These are phyloP conservation scores for Ormyrus thymus DNA, from an alignment of 2,888 invertebrate genomes.

Conservation along the genomic window DNA sequence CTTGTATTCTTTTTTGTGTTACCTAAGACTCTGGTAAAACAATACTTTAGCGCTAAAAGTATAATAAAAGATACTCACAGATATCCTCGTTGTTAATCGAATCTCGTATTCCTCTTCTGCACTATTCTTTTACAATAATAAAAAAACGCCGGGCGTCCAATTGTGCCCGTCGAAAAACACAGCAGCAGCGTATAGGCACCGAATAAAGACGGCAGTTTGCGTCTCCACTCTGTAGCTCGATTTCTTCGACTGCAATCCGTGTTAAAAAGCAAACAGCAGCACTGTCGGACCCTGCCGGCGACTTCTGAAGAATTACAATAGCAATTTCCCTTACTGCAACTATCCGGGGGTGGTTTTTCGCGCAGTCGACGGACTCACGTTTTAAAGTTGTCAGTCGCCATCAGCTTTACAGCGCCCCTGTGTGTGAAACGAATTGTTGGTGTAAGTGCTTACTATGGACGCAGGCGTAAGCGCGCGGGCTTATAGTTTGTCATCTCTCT, in stretches of 20 bases:
- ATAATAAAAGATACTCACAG: too few species aligned
- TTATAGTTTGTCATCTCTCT: constrained; percentile 31
- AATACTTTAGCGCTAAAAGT: too few species aligned
- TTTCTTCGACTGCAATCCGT: too few species aligned
- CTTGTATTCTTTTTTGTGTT: too few species aligned
- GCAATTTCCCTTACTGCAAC: neutral
- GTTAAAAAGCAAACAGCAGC: constrained; percentile 5
- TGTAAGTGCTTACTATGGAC: neutral
- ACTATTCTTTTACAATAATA: constrained; percentile 20
- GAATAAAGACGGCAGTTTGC: constrained; percentile 22
- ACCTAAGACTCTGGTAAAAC: too few species aligned
- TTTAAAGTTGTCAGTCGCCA: constrained; percentile 74
- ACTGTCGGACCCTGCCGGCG: neutral
- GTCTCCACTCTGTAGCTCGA: neutral
- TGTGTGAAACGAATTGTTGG: neutral
- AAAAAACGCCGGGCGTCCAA: constrained; percentile 18
- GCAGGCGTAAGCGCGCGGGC: constrained; percentile 4
- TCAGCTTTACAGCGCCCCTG: constrained; percentile 64
- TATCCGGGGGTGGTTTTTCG: constrained; percentile 13
- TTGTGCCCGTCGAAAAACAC: constrained; percentile 25
- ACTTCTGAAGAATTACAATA: neutral
- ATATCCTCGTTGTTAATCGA: neutral
- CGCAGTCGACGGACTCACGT: constrained; percentile 66
- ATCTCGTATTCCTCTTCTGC: constrained; percentile 15
- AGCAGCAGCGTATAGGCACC: constrained; percentile 2